Percentiles rank a stretch among this genome's conserved stretches.
These are phyloP conservation scores for Heliocidaris erythrogramma DNA, from an alignment of 35 echinoderm and acorn worm genomes.

Conservation along the genomic window DNA sequence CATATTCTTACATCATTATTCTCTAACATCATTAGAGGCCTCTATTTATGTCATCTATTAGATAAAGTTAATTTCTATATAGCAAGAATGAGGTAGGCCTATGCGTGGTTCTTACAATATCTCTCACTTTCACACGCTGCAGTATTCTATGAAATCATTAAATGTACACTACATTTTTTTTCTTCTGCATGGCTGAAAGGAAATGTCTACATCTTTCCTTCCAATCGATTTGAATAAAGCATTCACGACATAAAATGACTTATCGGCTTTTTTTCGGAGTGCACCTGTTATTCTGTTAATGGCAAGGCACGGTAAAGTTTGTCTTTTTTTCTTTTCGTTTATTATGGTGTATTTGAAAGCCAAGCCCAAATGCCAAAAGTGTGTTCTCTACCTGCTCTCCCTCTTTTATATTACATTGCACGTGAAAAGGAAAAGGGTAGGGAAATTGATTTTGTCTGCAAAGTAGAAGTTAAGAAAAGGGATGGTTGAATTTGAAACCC, in stretches of 20 bases:
- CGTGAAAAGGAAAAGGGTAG: neutral
- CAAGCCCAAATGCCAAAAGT: neutral
- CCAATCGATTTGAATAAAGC: neutral
- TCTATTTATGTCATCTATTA: too few species aligned
- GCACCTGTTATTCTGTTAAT: neutral
- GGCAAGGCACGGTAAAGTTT: neutral
- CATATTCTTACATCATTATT: too few species aligned
- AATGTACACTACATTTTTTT: neutral
- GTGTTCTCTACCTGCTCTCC: neutral
- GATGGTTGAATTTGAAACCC: slow-evolving; percentile 38
- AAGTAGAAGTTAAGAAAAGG: slow-evolving; percentile 29
- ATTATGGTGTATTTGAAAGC: neutral
- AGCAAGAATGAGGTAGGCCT: too few species aligned
- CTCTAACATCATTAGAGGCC: too few species aligned
- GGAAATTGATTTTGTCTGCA: slow-evolving; percentile 26
- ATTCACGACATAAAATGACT: neutral
- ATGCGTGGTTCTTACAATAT: too few species aligned
- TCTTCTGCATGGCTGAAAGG: neutral
- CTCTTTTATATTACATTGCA: neutral
- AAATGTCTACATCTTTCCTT: neutral
- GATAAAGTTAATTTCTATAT: too few species aligned
- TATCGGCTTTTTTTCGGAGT: neutral
- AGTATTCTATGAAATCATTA: neutral
- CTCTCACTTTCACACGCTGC: neutral
- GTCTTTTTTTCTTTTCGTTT: neutral